Base-by-base conservation (phyloP, 2,888 invertebrate species). In the Metellina segmentata region DNA sequence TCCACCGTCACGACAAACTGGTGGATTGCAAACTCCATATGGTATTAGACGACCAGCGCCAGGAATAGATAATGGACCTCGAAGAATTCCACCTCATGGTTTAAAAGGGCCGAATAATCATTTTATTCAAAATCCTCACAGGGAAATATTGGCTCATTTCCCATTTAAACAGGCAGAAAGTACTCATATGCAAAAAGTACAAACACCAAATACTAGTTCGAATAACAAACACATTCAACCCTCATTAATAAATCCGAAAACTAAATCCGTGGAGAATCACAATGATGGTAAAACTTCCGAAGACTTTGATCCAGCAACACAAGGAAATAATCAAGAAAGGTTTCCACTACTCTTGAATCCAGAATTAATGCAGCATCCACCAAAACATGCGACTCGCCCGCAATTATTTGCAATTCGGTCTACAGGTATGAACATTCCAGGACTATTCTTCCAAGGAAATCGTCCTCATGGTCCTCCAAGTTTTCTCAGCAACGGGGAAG, bases 81-180 rank as follows among this genome's bases (percentile, higher is more conserved):
- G 49, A 6, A 85, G 85, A 61, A n/a, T 75, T 19, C 86, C 86
- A 20, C 71, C 72, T 61, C 69, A 48, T 52, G 81, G 85, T 51
- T 48, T 74, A 7, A 48, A 69, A 6, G 81, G 74, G 34, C 52
- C 70, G 16, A 70, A 49, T 7, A 52, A 69, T 34, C 78, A 72
- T 11, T 51, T 81, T 19, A 51, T 81, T 8, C 85, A 75, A 51
- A 49, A 19, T 6, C 79, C 81, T 13, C 75, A n/a, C 9, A 85
- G 75, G 75, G 81, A 89, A 71, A 48, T 48, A 48, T n/a, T 71
- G 6, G 34, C 81, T 9, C 13, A 81, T 51, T 52, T 70, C 71
- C 78, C 77, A 51, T 9, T 7, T 19, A 34, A 61, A 16, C 89
- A 82, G 75, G 19, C 49, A 71, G n/a, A 81, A n/a, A 51, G 1